Evolutionary conservation across 2,113 vertebrate genomes (phyloP).

Genomic region (Oryzias javanicus): DNA sequence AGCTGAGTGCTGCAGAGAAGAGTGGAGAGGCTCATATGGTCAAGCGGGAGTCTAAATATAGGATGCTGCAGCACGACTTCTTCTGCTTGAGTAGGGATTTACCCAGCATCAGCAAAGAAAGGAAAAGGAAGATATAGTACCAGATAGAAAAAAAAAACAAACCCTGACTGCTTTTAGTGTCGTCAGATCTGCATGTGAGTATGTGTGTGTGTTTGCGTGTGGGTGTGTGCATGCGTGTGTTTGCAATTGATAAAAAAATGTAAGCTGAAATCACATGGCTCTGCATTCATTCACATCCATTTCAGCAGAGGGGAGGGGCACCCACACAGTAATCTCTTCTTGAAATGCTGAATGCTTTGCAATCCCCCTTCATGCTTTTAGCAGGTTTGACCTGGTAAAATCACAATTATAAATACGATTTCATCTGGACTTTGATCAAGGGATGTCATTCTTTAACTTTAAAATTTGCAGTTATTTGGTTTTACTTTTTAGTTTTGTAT

Average conservation of each 20-base stretch:
- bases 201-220: slow-evolving; percentile 3
- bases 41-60: slow-evolving; percentile 69
- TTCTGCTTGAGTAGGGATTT: slow-evolving; percentile 67
- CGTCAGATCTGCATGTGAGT: neutral
- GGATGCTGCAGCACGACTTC: slow-evolving; percentile 60
- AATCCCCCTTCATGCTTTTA: slow-evolving; percentile 29
- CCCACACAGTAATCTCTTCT: slow-evolving; percentile 32
- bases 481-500: no score
- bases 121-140: neutral
- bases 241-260: slow-evolving; percentile 16
- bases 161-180: neutral
- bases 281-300: slow-evolving; percentile 35
- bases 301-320: slow-evolving; percentile 15
- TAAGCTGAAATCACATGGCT: slow-evolving; percentile 42
- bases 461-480: no score
- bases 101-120: slow-evolving; percentile 46
- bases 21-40: slow-evolving; percentile 49
- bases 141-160: neutral
- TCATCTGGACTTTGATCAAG: slow-evolving; percentile 6
- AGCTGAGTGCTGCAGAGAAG: slow-evolving; percentile 31
- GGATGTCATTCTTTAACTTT: no score
- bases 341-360: slow-evolving; percentile 33
- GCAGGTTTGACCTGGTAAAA: slow-evolving; percentile 2
- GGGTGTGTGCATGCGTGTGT: neutral
- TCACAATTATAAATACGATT: neutral